Conservation (phyloP, 1,140 invertebrate species). For the Penaeus indicus region DNA sequence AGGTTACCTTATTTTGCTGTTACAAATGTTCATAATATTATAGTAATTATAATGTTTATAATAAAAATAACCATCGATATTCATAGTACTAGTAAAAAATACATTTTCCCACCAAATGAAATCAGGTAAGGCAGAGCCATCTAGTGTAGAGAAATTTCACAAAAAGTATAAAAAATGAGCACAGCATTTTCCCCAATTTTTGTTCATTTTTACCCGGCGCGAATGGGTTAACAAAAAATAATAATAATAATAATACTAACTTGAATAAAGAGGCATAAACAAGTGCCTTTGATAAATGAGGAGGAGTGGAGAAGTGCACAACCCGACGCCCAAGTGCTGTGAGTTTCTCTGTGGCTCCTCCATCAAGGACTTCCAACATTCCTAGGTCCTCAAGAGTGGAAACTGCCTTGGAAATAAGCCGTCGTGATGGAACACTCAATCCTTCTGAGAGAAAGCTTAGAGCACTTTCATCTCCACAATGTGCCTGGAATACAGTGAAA, state of each 20-base stretch:
- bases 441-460: slow-evolving; percentile 36
- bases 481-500: slow-evolving; percentile 27
- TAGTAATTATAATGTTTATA: too few species aligned
- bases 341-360: slow-evolving; percentile 12
- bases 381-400: slow-evolving; percentile 33
- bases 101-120: too few species aligned
- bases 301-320: slow-evolving; percentile 44
- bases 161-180: too few species aligned
- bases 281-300: slow-evolving; percentile 48
- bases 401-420: slow-evolving; percentile 10
- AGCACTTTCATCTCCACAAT: slow-evolving; percentile 52
- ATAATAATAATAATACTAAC: neutral
- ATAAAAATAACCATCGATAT: too few species aligned
- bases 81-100: too few species aligned
- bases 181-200: too few species aligned
- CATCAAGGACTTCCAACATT: neutral
- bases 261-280: slow-evolving; percentile 46
- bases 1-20: too few species aligned
- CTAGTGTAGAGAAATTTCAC: too few species aligned
- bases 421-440: slow-evolving; percentile 36
- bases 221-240: too few species aligned
- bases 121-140: too few species aligned
- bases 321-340: slow-evolving; percentile 43
- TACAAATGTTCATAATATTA: too few species aligned
- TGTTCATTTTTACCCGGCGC: too few species aligned